A percentile compares a stretch with the other conserved stretches of the same genome.
These are phyloP conservation scores for Tipula helvola DNA, from an alignment of 2,888 invertebrate species.

Conservation along the genomic window DNA sequence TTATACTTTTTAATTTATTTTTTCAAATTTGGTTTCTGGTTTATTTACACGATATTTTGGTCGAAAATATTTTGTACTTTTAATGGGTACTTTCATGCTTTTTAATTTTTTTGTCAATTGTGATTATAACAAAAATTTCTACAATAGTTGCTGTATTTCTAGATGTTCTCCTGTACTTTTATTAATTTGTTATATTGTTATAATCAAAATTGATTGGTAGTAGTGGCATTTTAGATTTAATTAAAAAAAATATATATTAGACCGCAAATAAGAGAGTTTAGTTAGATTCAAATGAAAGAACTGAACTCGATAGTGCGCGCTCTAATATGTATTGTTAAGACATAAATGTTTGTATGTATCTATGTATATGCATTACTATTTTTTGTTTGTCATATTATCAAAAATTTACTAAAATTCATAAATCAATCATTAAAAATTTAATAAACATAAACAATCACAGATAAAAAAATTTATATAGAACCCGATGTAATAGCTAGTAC, in stretches of 20 bases:
- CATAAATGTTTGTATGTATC: neutral
- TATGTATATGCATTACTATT: neutral
- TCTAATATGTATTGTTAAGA: neutral
- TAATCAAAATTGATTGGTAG: neutral
- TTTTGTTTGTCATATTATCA: neutral
- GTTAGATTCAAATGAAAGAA: too few species aligned
- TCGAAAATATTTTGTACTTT: neutral
- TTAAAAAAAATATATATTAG: neutral
- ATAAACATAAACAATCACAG: neutral
- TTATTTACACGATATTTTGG: neutral
- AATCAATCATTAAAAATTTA: neutral
- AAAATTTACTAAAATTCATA: neutral
- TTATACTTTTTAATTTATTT: neutral
- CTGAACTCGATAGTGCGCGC: neutral
- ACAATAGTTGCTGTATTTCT: neutral
- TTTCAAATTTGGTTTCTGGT: neutral
- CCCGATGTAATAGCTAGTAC: constrained; percentile 91
- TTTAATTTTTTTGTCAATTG: neutral
- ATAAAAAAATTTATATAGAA: constrained; percentile 35
- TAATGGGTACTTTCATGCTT: neutral
- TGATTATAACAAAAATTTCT: neutral
- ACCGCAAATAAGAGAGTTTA: neutral
- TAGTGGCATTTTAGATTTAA: neutral
- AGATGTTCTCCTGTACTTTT: neutral
- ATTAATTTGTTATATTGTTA: neutral